Conservation (phyloP, 2,888 invertebrate genomes). For the Polyploca ridens region DNA sequence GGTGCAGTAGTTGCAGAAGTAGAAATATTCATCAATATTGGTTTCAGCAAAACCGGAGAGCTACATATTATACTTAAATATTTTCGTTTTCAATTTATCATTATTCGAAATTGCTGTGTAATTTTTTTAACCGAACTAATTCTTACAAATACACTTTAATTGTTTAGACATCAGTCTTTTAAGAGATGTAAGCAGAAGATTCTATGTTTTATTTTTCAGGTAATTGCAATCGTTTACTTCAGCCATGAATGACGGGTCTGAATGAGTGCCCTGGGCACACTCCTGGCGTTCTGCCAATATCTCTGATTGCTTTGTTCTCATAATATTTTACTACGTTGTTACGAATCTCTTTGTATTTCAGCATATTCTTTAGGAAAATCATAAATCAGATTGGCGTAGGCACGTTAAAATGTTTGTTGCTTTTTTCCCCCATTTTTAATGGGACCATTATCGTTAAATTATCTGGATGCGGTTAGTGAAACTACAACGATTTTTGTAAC, state of each 20-base stretch:
- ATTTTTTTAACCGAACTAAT: neutral
- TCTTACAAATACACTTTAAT: too few species aligned
- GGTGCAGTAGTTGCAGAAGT: too few species aligned
- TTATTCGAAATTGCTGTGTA: neutral
- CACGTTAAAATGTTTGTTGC: constrained; percentile 51
- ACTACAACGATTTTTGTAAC: constrained; percentile 35
- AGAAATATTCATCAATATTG: too few species aligned
- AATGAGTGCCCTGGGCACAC: constrained; percentile 48
- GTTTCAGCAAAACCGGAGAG: too few species aligned
- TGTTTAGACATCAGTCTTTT: too few species aligned
- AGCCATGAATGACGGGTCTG: constrained; percentile 60
- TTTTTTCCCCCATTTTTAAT: constrained; percentile 43
- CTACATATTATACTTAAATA: too few species aligned
- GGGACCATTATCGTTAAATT: constrained; percentile 41
- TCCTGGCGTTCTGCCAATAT: constrained; percentile 59
- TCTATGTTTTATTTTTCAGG: constrained; percentile 6
- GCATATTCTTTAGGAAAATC: constrained; percentile 51
- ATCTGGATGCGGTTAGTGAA: constrained; percentile 51
- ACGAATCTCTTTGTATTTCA: constrained; percentile 47
- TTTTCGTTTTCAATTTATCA: too few species aligned
- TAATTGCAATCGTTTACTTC: constrained; percentile 14
- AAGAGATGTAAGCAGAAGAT: neutral
- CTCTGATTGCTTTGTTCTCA: constrained; percentile 63
- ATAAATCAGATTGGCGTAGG: constrained; percentile 52
- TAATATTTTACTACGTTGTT: constrained; percentile 54